Percentiles rank a stretch among this genome's conserved stretches.
Evolutionary conservation across 2,888 invertebrate species (phyloP).

Genomic region (Noctua janthina): DNA sequence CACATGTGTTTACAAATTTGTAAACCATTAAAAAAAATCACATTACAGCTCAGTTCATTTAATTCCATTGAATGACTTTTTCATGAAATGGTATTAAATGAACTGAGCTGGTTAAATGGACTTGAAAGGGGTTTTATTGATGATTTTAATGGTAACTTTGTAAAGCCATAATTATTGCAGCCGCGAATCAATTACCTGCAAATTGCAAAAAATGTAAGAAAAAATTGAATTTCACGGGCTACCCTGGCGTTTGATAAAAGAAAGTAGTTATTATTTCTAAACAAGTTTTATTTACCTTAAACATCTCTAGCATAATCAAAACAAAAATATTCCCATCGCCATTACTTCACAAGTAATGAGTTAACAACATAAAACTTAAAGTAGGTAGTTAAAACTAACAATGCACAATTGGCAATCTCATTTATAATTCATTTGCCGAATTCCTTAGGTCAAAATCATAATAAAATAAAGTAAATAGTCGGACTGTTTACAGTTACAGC

Average conservation of each 20-base stretch:
- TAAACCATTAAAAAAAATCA: no score
- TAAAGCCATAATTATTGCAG: no score
- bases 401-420: conserved; percentile 72
- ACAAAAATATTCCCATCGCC: conserved; percentile 80
- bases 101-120: no score
- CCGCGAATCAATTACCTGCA: no score
- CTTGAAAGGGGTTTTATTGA: no score
- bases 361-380: conserved; percentile 81
- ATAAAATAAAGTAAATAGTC: conserved; percentile 45
- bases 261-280: conserved; percentile 67
- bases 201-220: no score
- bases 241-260: background rate
- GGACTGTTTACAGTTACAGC: conserved; percentile 32
- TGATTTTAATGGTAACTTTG: no score
- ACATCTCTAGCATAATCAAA: conserved; percentile 84
- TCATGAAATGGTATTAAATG: no score
- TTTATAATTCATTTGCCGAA: conserved; percentile 71
- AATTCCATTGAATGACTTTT: no score
- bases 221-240: no score
- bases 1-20: no score
- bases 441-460: conserved; percentile 50
- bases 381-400: conserved; percentile 71
- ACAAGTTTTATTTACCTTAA: conserved; percentile 84
- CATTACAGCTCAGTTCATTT: no score
- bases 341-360: conserved; percentile 86